phyloP scores from a whole-genome alignment of 2,888 invertebrate genomes.

The Vanessa cardui region DNA sequence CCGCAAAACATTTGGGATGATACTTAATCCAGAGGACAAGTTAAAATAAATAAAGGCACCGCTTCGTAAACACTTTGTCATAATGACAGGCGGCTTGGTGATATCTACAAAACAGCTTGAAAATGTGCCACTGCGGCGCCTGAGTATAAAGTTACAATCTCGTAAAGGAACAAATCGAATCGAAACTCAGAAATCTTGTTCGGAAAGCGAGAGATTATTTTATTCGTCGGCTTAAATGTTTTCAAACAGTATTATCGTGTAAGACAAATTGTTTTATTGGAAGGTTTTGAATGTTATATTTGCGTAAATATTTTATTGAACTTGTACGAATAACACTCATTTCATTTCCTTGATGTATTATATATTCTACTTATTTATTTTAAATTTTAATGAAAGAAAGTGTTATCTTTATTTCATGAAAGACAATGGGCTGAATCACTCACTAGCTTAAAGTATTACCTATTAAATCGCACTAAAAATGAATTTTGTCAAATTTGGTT shows the following conservation, averaged over 20 bases:
- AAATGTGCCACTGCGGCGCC: constrained; percentile 59
- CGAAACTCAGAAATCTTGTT: constrained; percentile 58
- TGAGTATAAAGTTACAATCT: constrained; percentile 69
- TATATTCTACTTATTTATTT: too few relatives aligned
- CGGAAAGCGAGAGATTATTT: constrained; percentile 58
- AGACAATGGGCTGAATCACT: too few relatives aligned
- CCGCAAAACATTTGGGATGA: constrained; percentile 12
- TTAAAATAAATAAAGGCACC: constrained; percentile 46
- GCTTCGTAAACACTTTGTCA: constrained; percentile 64
- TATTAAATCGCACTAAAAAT: too few relatives aligned
- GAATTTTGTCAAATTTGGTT: too few relatives aligned
- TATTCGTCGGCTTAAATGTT: constrained; percentile 62
- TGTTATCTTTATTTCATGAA: too few relatives aligned
- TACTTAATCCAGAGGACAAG: constrained; percentile 36
- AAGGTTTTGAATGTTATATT: constrained; percentile 38
- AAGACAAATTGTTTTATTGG: constrained; percentile 59
- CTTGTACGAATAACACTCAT: background rate
- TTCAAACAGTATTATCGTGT: constrained; percentile 59
- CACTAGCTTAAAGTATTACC: too few relatives aligned
- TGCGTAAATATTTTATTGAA: background rate
- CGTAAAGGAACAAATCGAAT: constrained; percentile 61
- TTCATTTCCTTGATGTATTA: too few relatives aligned
- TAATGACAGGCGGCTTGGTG: constrained; percentile 59
- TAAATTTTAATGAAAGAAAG: too few relatives aligned
- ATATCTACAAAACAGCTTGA: constrained; percentile 59